These are phyloP conservation scores for Okapia johnstoni DNA, from an alignment of 2,113 vertebrate species.

Conservation along the genomic window DNA sequence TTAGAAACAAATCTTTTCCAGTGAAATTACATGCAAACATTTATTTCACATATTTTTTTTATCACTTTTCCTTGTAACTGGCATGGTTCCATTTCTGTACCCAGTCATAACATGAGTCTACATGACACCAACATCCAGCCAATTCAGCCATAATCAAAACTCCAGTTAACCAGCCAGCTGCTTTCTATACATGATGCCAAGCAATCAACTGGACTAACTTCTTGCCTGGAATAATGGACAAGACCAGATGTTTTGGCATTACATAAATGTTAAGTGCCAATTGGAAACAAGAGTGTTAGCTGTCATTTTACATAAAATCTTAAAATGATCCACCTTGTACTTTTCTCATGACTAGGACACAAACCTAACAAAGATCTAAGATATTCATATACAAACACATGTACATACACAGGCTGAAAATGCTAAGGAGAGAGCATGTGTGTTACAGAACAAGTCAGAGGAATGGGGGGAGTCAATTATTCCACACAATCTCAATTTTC, in stretches of 20 bases:
- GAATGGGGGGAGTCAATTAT: not conserved
- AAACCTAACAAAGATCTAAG: not conserved
- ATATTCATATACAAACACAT: not conserved
- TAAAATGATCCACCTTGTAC: not conserved
- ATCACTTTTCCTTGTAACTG: not conserved
- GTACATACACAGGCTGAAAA: not conserved
- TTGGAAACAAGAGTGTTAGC: not conserved
- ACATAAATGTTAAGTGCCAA: conserved; percentile 11
- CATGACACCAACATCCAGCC: conserved; percentile 26
- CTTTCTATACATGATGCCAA: conserved; percentile 41
- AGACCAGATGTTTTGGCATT: conserved; percentile 41
- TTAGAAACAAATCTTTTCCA: conserved; percentile 20
- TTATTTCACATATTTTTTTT: not conserved
- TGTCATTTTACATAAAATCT: conserved; percentile 1
- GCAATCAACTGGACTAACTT: conserved; percentile 17
- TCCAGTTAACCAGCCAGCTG: conserved; percentile 44
- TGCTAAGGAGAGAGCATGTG: not conserved
- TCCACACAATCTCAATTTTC: not conserved
- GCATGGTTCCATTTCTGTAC: not conserved
- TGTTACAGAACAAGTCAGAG: not conserved
- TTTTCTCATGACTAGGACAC: not conserved
- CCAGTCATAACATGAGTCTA: conserved; percentile 47
- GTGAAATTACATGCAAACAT: conserved; percentile 1
- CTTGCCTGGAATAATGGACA: not conserved
- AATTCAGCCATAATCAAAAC: conserved; percentile 39